A percentile compares a stretch with the other conserved stretches of the same genome.
Evolutionary conservation across 2,888 invertebrate species (phyloP).

Genomic region (Arge pagana): DNA sequence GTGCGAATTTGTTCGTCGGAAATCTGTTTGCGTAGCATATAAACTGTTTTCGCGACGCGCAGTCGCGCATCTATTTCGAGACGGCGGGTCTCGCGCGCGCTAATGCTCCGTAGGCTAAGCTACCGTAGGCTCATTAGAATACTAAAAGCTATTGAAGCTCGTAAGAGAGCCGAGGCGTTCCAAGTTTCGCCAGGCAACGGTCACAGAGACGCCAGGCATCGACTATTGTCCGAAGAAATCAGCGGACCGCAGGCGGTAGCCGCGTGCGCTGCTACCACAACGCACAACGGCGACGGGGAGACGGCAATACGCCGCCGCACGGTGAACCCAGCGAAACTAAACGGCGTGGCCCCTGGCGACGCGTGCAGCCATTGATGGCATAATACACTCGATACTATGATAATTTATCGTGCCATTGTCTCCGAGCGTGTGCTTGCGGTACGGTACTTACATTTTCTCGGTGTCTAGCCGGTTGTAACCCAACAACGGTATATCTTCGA

Average conservation of each 20-base stretch:
- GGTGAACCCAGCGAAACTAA: constrained; percentile 3
- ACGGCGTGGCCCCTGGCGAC: background rate
- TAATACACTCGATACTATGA: constrained; percentile 52
- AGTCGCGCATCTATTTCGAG: background rate
- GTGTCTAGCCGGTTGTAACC: constrained; percentile 6
- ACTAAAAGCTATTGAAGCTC: constrained; percentile 21
- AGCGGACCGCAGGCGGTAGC: constrained; percentile 13
- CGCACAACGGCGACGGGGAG: background rate
- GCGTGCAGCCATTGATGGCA: constrained; percentile 49
- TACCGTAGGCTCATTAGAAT: constrained; percentile 16
- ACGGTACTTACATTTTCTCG: constrained; percentile 15
- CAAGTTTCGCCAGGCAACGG: constrained; percentile 7
- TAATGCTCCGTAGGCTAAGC: background rate
- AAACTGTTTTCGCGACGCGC: no score
- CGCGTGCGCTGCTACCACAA: no score
- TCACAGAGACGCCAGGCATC: background rate
- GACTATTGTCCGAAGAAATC: constrained; percentile 13
- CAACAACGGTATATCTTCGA: constrained; percentile 2
- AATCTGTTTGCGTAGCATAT: no score
- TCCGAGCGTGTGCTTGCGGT: constrained; percentile 21
- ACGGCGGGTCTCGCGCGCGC: background rate
- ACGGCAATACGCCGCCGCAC: background rate
- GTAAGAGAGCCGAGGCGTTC: constrained; percentile 18
- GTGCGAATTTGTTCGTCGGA: no score
- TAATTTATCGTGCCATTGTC: constrained; percentile 56